Base-by-base conservation (phyloP, 53 echinoderm and acorn worm genomes). In the Zoroaster sp. region DNA sequence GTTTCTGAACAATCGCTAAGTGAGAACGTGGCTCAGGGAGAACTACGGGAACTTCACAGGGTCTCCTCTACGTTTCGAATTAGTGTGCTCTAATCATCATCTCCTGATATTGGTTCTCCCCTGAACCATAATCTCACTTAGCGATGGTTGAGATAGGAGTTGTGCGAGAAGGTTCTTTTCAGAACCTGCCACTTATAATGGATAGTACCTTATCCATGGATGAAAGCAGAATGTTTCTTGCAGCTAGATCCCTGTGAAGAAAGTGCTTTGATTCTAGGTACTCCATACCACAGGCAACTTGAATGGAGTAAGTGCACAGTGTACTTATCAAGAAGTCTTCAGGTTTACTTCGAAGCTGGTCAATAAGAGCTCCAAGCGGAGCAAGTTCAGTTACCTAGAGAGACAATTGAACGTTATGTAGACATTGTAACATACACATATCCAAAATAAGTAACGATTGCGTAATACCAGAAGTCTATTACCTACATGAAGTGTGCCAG, bases 381-480 rank as follows among this genome's bases (percentile, higher is more conserved):
- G 97, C 97, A 36, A 97, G 74, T 72, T 97, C 97, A 66, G 97
- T 97, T 67, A 97, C 93, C 97, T 97, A 59, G 34, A 87, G 5
- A 38, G 37, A 4, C 35, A 18, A 53, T 17, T 14, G 28, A 35
- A 40, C 37, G 31, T 5, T 10, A 36, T 47, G 37, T 28, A 52
- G 18, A 80, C 25, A 51, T 21, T 10, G 25, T 25, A n/a, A 20
- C 40, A 44, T 15, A 31, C 11, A 5, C 18, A 75, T n/a, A 5
- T 23, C 18, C 13, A 14, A 74, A 40, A 39, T 41, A 37, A 42
- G 23, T 4, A 43, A 39, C 13, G 31, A 10, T 13, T n/a, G n/a
- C n/a, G n/a, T n/a, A n/a, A n/a, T n/a, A n/a, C n/a, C n/a, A n/a
- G n/a, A n/a, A n/a, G n/a, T n/a, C n/a, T n/a, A n/a, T n/a, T n/a